Base-by-base conservation (phyloP, 2,797 vertebrate species). In the Schizothorax lantsangensis region DNA sequence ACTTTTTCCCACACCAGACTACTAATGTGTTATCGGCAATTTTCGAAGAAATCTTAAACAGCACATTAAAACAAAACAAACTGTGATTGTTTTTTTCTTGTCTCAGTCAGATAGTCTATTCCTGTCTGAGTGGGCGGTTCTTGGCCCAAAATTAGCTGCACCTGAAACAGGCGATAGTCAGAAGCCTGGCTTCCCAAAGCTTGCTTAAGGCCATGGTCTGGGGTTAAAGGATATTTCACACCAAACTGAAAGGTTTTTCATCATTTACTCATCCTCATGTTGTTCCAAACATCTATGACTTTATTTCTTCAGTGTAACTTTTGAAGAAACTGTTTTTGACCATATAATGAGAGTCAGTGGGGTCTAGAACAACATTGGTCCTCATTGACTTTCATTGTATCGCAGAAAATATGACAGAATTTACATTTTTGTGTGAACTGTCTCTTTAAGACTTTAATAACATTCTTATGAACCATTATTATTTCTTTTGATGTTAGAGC, bases 311-410 rank as follows among this genome's bases (percentile, higher is more conserved):
- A 4, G 19, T 38, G 6, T 19, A 17, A 12, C 30, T 36, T 52
- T 77, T 75, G 8, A 74, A 74, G 45, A 33, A 75, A 49, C 11
- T 45, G 40, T 72, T 72, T 43, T 49, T 74, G 43, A 49, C 19
- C 19, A 21, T 14, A 38, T 21, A 54, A 77, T 77, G 30, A 54
- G 30, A 23, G 47, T 54, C 74, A 49, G 45, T 49, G 15, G 1
- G 43, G n/a, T 33, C 45, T 33, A 52, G 45, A 36, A 33, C 26
- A 77, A 54, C 19, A 77, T 0, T 14, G 2, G 19, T 2, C 49
- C 3, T 54, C 30, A 54, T 1, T 54, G 19, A 54, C 49, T 57
- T 38, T 57, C 1, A 38, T 14, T 54, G 5, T 38, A 36, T 78
- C 12, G 0, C 30, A 6, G 12, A 43, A 43, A 72, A n/a, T 2